Evolutionary conservation across 2,797 vertebrate genomes (phyloP).

Genomic region (Crenuchus spilurus): DNA sequence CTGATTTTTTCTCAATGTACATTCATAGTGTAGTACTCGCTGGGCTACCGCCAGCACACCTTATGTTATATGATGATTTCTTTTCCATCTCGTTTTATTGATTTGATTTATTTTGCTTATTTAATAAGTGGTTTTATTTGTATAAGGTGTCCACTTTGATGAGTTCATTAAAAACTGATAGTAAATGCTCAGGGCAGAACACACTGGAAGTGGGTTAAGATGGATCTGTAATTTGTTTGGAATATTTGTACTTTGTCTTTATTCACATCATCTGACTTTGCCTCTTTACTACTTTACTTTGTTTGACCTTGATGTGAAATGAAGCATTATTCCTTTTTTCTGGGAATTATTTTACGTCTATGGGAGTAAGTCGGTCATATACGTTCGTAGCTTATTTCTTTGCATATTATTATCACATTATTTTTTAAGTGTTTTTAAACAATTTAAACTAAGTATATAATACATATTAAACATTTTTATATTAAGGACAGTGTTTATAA

Average conservation of each 20-base stretch:
- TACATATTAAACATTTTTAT: too few species aligned
- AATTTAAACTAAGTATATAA: too few species aligned
- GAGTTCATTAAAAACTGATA: too few species aligned
- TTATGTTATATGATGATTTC: background rate
- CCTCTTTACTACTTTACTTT: background rate
- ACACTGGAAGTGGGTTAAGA: too few species aligned
- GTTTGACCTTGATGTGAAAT: constrained; percentile 34
- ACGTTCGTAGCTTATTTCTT: background rate
- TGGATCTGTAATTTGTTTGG: too few species aligned
- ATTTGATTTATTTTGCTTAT: background rate
- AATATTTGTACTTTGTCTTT: background rate
- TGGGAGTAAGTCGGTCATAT: background rate
- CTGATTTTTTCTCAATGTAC: background rate
- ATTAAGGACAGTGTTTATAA: background rate
- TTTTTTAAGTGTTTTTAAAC: too few species aligned
- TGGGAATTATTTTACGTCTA: constrained; percentile 5
- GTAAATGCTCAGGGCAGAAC: too few species aligned
- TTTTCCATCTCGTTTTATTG: background rate
- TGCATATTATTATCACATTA: too few species aligned
- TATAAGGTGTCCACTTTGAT: too few species aligned
- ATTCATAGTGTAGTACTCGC: background rate
- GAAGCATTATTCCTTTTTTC: background rate
- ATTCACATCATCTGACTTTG: constrained; percentile 9
- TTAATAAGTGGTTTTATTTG: too few species aligned
- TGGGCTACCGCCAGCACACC: background rate